These are phyloP conservation scores for Myotis planiceps DNA, from an alignment of 2,797 vertebrate species.

Conservation along the genomic window DNA sequence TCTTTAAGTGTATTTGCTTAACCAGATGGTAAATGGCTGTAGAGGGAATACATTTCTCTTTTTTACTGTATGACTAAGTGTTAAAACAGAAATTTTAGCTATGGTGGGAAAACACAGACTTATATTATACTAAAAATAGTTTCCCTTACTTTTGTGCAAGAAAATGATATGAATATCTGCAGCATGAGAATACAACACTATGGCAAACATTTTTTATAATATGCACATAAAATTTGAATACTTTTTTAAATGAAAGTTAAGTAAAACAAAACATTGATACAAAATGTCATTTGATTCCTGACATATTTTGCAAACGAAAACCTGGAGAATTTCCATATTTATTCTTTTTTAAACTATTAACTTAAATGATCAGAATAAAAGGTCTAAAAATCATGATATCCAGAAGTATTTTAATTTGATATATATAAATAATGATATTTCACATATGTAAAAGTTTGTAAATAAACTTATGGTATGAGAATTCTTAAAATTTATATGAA, in stretches of 20 bases:
- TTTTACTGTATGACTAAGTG: conserved; percentile 83
- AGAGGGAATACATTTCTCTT: conserved; percentile 79
- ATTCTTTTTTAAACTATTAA: background rate
- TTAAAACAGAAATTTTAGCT: conserved; percentile 78
- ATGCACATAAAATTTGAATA: background rate
- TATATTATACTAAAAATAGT: conserved; percentile 54
- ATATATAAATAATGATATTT: background rate
- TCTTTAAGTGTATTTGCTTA: conserved; percentile 86
- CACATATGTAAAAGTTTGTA: background rate
- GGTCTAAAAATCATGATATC: background rate
- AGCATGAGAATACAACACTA: background rate
- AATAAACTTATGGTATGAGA: background rate
- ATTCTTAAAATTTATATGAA: background rate
- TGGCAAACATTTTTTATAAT: background rate
- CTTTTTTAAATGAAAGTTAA: background rate
- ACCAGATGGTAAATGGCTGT: conserved; percentile 84
- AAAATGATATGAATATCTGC: background rate
- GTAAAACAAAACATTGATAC: background rate
- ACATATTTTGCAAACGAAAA: background rate
- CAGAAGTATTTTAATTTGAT: background rate
- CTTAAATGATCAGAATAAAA: background rate
- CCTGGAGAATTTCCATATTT: background rate
- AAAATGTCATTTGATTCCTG: background rate
- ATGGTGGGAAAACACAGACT: conserved; percentile 66
- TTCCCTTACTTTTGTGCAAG: background rate